Evolutionary conservation across 1,140 invertebrate genomes (phyloP).

Genomic region (Melanaphis sacchari): DNA sequence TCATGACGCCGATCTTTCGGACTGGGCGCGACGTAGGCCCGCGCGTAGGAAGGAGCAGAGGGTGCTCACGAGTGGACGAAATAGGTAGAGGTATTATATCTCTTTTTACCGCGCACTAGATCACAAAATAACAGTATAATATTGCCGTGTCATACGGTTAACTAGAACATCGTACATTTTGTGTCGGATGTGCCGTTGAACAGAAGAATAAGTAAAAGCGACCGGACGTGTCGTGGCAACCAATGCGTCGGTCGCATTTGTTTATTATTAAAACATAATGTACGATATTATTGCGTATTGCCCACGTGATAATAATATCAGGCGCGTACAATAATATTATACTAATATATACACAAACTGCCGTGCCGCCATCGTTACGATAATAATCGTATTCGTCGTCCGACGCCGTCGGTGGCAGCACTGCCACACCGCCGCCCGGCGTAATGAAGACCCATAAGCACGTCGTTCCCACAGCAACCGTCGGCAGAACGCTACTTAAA

Average conservation of each 20-base stretch:
- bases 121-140: neutral
- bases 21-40: neutral
- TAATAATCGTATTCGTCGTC: too few species aligned
- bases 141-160: neutral
- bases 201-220: neutral
- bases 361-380: too few species aligned
- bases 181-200: neutral
- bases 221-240: neutral
- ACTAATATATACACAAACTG: neutral
- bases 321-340: too few species aligned
- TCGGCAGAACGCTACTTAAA: constrained; percentile 50
- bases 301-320: too few species aligned
- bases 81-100: too few species aligned
- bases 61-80: neutral
- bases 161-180: neutral
- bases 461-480: constrained; percentile 53
- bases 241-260: neutral
- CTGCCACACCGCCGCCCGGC: neutral
- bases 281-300: neutral
- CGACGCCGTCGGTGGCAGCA: neutral
- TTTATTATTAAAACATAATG: too few species aligned
- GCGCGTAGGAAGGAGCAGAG: neutral
- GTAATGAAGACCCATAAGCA: constrained; percentile 45
- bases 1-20: neutral
- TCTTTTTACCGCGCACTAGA: neutral